Conservation (phyloP, 2,113 vertebrate genomes). For the Ctenodactylus gundi region DNA sequence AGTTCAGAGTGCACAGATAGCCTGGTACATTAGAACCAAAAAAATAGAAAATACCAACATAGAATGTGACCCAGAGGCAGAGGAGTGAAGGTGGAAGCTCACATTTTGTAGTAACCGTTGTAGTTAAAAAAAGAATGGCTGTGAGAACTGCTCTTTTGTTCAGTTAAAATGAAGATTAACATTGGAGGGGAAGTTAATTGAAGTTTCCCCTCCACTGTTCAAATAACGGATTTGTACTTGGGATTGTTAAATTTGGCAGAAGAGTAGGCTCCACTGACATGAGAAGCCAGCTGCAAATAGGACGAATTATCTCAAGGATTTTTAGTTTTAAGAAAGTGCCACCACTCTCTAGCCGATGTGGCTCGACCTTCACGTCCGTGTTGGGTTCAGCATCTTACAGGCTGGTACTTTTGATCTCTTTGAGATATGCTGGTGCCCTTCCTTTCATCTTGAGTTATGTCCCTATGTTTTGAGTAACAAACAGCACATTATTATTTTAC, state of each 20-base stretch:
- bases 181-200: conserved; percentile 16
- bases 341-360: background rate
- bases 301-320: conserved; percentile 14
- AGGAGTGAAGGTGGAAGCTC: background rate
- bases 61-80: background rate
- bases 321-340: background rate
- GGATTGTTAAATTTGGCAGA: background rate
- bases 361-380: background rate
- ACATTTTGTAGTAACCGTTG: background rate
- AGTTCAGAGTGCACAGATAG: accelerated
- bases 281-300: conserved; percentile 23
- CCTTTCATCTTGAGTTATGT: background rate
- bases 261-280: background rate
- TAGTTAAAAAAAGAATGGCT: background rate
- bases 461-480: background rate
- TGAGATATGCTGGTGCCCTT: background rate
- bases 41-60: background rate
- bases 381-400: background rate
- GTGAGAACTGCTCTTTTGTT: background rate
- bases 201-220: conserved; percentile 37
- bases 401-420: background rate
- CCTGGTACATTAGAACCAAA: background rate
- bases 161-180: conserved; percentile 55
- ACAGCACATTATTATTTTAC: background rate
- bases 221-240: conserved; percentile 29